Evolutionary conservation across 2,113 vertebrate species (phyloP).

Genomic region (Erythrolamprus reginae): DNA sequence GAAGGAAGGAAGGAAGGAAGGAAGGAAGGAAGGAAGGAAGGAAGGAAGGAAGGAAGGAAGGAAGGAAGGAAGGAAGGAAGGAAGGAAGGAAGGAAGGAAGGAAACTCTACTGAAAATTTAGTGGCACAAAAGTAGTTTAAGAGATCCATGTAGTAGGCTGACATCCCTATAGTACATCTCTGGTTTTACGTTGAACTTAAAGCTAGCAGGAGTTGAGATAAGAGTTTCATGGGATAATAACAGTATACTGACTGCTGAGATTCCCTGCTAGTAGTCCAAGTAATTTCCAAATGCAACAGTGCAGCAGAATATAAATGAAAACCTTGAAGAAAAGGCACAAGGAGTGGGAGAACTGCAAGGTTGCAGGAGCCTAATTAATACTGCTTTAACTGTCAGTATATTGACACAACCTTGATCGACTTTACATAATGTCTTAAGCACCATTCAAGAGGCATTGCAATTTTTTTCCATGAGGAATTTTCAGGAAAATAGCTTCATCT

Average conservation of each 20-base stretch:
- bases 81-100: too few relatives aligned
- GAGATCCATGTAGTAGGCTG: not conserved
- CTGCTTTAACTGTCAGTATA: not conserved
- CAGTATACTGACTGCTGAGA: not conserved
- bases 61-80: too few relatives aligned
- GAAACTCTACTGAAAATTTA: not conserved
- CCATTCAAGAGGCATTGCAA: not conserved
- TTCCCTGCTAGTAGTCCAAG: not conserved
- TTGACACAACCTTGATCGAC: not conserved
- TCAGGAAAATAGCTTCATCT: not conserved
- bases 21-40: too few relatives aligned
- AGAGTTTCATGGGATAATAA: not conserved
- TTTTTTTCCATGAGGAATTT: not conserved
- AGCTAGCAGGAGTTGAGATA: not conserved
- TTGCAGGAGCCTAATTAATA: not conserved
- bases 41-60: fast-evolving
- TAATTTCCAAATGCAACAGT: not conserved
- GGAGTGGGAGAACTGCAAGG: not conserved
- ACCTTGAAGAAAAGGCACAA: not conserved
- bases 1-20: too few relatives aligned
- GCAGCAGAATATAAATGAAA: not conserved
- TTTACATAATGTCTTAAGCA: not conserved
- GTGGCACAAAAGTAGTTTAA: not conserved
- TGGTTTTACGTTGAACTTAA: not conserved
- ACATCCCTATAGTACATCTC: not conserved